Conservation (phyloP, 1,140 invertebrate genomes). For the Drosophila rufa region DNA sequence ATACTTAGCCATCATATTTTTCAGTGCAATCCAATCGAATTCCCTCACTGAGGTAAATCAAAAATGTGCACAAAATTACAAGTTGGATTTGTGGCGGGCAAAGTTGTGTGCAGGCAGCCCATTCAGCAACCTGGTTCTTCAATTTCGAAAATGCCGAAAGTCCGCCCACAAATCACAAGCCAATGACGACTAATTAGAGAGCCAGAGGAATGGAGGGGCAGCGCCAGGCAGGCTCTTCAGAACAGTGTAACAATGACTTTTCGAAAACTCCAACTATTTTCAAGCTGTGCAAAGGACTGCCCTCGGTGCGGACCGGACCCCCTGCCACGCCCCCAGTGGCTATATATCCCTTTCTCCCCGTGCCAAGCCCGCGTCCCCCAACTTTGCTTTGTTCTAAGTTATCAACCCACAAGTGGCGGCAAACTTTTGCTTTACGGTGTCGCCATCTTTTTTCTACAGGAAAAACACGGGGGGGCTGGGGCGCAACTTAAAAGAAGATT, state of each 20-base stretch:
- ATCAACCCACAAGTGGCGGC: constrained; percentile 76
- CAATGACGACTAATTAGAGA: constrained; percentile 81
- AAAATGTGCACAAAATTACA: constrained; percentile 50
- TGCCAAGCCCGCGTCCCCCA: neutral
- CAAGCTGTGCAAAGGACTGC: constrained; percentile 56
- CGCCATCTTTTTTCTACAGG: constrained; percentile 58
- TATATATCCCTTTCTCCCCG: constrained; percentile 3
- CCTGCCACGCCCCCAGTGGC: constrained; percentile 14
- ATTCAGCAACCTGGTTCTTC: constrained; percentile 22
- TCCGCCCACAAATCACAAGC: constrained; percentile 77
- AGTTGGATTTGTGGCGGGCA: constrained; percentile 33
- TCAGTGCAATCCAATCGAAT: constrained; percentile 30
- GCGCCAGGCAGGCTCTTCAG: constrained; percentile 23
- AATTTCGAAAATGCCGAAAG: constrained; percentile 42
- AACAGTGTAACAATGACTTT: constrained; percentile 73
- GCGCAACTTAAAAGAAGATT: constrained; percentile 80
- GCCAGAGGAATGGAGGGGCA: constrained; percentile 46
- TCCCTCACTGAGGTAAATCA: constrained; percentile 35
- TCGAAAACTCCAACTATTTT: constrained; percentile 78
- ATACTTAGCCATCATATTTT: neutral
- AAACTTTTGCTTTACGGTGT: constrained; percentile 70
- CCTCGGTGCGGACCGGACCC: constrained; percentile 10
- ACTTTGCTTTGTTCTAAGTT: constrained; percentile 71
- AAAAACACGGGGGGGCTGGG: constrained; percentile 1
- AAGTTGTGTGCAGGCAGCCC: constrained; percentile 31